Evolutionary conservation across 2,888 invertebrate species (phyloP).

Genomic region (Phaedon cochleariae): DNA sequence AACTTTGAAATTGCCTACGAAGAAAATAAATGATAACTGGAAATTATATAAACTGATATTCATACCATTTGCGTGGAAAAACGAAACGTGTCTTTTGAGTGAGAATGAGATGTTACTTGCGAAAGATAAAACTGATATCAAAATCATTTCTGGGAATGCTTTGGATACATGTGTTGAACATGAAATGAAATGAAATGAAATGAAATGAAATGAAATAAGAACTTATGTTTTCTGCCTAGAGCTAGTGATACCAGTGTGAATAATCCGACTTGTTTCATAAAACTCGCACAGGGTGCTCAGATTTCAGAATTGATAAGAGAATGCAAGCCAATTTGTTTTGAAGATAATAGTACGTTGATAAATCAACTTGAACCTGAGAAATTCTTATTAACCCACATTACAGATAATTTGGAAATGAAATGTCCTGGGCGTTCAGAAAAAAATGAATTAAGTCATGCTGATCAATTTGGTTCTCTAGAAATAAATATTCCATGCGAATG

Average conservation of each 20-base stretch:
- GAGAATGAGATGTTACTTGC: neutral
- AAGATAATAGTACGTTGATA: neutral
- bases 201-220: too few species aligned
- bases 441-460: neutral
- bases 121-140: neutral
- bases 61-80: neutral
- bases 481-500: neutral
- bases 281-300: neutral
- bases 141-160: neutral
- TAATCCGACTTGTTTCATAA: neutral
- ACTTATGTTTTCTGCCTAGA: neutral
- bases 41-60: neutral
- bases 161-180: neutral
- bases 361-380: neutral
- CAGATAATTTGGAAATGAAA: neutral
- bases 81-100: neutral
- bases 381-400: neutral
- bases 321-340: neutral
- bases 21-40: constrained; percentile 2
- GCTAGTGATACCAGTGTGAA: neutral
- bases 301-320: constrained; percentile 1
- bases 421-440: neutral
- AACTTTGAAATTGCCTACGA: neutral
- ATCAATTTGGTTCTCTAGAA: neutral
- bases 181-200: too few species aligned